Evolutionary conservation across 2,888 invertebrate genomes (phyloP).

Genomic region (Drosophila paranaensis): DNA sequence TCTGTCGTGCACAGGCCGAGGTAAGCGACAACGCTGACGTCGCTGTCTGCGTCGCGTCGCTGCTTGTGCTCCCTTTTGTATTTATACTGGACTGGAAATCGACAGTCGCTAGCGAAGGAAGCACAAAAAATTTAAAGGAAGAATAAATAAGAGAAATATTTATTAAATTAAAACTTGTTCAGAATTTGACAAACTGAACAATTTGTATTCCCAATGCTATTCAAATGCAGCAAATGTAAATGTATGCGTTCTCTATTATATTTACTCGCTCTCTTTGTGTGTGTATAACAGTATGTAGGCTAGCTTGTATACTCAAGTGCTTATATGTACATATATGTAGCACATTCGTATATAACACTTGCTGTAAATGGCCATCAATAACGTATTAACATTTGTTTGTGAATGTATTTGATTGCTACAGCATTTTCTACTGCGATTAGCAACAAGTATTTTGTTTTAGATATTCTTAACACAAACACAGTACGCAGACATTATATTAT

Average conservation of each 20-base stretch:
- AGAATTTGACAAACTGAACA: neutral
- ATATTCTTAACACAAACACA: neutral
- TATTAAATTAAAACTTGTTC: neutral
- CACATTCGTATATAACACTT: slow-evolving; percentile 45
- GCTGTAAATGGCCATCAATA: slow-evolving; percentile 46
- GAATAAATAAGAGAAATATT: slow-evolving; percentile 20
- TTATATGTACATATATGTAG: slow-evolving; percentile 11
- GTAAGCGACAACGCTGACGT: slow-evolving; percentile 36
- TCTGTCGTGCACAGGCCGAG: slow-evolving; percentile 59
- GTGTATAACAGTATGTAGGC: slow-evolving; percentile 62
- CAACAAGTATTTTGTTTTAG: slow-evolving; percentile 39
- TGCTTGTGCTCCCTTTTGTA: slow-evolving; percentile 49
- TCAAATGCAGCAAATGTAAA: slow-evolving; percentile 31
- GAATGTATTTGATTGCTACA: slow-evolving; percentile 6
- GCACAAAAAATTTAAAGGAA: slow-evolving; percentile 14
- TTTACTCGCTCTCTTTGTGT: slow-evolving; percentile 33
- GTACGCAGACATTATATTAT: slow-evolving; percentile 21
- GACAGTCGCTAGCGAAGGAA: slow-evolving; percentile 40
- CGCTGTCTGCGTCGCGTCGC: slow-evolving; percentile 36
- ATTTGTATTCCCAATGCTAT: slow-evolving; percentile 16
- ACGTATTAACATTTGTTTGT: slow-evolving; percentile 8
- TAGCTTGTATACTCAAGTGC: slow-evolving; percentile 16
- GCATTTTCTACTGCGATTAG: slow-evolving; percentile 30
- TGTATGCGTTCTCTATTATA: slow-evolving; percentile 15
- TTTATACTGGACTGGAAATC: slow-evolving; percentile 48